Conservation (phyloP, 1,140 invertebrate species). For the Drosophila eugracilis region DNA sequence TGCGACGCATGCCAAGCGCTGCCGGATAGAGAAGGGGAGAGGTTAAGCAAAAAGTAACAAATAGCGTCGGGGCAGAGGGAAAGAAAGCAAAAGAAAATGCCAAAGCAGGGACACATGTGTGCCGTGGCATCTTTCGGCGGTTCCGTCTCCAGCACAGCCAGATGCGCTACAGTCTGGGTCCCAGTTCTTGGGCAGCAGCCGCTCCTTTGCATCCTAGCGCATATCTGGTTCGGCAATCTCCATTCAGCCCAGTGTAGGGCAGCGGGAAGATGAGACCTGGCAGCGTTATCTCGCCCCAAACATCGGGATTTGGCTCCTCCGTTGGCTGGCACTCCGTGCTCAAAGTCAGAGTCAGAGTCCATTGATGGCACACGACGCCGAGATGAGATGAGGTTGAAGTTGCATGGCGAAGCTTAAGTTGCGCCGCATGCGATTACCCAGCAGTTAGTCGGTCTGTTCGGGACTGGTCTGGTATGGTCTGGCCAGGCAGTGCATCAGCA, state of each 20-base stretch:
- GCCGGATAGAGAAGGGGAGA: constrained; percentile 27
- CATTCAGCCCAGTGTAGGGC: constrained; percentile 17
- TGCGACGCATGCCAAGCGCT: constrained; percentile 70
- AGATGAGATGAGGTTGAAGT: constrained; percentile 35
- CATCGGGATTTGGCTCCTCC: constrained; percentile 52
- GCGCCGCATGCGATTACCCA: constrained; percentile 80
- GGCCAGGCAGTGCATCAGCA: constrained; percentile 62
- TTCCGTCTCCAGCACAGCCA: background rate
- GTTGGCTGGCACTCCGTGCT: constrained; percentile 18
- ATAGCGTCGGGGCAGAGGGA: constrained; percentile 45
- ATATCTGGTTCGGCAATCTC: constrained; percentile 30
- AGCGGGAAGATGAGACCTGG: constrained; percentile 12
- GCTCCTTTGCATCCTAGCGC: constrained; percentile 33
- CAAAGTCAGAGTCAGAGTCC: constrained; percentile 34
- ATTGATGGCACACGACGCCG: constrained; percentile 73
- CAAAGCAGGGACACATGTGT: constrained; percentile 36
- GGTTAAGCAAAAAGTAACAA: constrained; percentile 56
- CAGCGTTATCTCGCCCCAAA: constrained; percentile 65
- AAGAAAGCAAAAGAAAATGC: constrained; percentile 24
- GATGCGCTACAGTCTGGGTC: constrained; percentile 11
- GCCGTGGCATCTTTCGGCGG: constrained; percentile 26
- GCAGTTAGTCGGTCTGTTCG: too few species aligned
- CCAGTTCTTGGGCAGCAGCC: constrained; percentile 23
- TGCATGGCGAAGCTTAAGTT: constrained; percentile 69
- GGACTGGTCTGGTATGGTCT: constrained; percentile 61